Evolutionary conservation across 2,113 vertebrate species (phyloP).

Genomic region (Pituophis catenifer): DNA sequence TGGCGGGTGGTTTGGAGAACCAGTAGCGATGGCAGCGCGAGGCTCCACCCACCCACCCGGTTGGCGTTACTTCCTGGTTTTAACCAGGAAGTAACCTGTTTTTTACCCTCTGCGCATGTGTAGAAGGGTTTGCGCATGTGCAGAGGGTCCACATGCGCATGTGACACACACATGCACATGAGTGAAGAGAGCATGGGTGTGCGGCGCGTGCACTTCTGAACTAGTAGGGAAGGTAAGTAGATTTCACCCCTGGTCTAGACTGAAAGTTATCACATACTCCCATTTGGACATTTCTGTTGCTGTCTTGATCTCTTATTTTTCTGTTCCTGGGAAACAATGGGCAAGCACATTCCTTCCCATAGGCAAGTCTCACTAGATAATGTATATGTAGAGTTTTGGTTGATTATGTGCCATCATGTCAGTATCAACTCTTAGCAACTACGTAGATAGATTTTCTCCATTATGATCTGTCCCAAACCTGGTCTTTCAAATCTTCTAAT

Average conservation of each 20-base stretch:
- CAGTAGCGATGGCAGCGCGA: no score
- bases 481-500: neutral
- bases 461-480: neutral
- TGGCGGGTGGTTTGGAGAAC: no score
- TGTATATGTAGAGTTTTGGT: neutral
- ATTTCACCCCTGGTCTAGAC: neutral
- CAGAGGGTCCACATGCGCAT: no score
- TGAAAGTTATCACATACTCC: neutral
- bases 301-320: neutral
- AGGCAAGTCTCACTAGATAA: neutral
- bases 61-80: no score
- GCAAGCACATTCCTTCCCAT: neutral
- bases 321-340: neutral
- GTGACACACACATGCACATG: no score
- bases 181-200: no score
- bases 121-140: no score
- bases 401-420: neutral
- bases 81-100: no score
- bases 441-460: neutral
- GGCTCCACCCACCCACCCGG: no score
- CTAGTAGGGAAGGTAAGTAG: no score
- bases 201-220: no score
- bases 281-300: neutral
- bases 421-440: neutral
- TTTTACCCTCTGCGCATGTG: no score